Base-by-base conservation (phyloP, 2,888 invertebrate genomes). In the Cerceris ruficornis region DNA sequence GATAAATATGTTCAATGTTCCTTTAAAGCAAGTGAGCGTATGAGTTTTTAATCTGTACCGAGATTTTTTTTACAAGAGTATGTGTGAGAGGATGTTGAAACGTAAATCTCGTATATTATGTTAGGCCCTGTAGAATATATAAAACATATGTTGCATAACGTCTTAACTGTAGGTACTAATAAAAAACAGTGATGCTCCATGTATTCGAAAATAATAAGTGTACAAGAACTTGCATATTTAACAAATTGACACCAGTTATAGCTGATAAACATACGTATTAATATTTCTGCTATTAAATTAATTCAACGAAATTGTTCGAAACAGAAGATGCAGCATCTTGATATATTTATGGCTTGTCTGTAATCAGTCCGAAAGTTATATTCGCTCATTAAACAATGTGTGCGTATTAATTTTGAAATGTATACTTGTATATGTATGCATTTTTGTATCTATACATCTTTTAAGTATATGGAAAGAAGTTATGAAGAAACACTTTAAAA, bases 111-210 rank as follows among this genome's bases (percentile, higher is more conserved):
- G 64, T 52, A 60, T 59, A 67, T 64, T 68, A 71, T 57, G 67
- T 60, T 75, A 75, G 49, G 46, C 46, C 62, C 50, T 61, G 49
- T 49, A 64, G 43, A 50, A 43, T 78, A 58, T 50, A 62, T 55
- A 69, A 14, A 14, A 14, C 42, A 61, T 57, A 62, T 79, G 75
- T 70, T 65, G 74, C 69, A 69, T 78, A 73, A 28, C 76, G 69
- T 77, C 67, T 76, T 81, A 82, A 83, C 73, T 79, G 67, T 86
- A 83, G 79, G 79, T 87, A 83, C 76, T 82, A 82, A 86, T 81
- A 28, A 28, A 86, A 69, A 72, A 83, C 84, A 83, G 86, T 86
- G 83, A 89, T 88, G 89, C 89, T 90, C 89, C 89, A 89, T 89
- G 89, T 87, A 86, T 84, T 82, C 84, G 83, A 77, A 76, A 81